phyloP scores from a whole-genome alignment of 2,113 vertebrate species.

The Bambusicola thoracicus region DNA sequence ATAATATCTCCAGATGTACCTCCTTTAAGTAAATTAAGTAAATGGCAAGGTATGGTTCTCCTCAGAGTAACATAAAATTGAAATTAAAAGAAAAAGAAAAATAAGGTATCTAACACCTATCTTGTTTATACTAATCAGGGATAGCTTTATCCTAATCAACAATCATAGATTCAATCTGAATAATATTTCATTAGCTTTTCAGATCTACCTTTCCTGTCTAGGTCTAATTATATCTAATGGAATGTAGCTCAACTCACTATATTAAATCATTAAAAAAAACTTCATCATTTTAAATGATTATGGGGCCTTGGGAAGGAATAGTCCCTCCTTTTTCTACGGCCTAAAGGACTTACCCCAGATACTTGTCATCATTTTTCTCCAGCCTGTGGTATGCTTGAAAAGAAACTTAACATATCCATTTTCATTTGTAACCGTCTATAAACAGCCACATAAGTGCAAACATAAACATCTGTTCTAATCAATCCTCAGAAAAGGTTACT shows the following conservation, averaged over 20 bases:
- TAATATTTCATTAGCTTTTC: conserved; percentile 87
- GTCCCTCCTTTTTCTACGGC: conserved; percentile 34
- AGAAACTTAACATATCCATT: conserved; percentile 54
- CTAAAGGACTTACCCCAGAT: conserved; percentile 50
- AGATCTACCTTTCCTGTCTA: conserved; percentile 87
- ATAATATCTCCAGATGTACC: conserved; percentile 39
- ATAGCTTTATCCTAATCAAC: conserved; percentile 87
- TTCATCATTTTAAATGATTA: conserved; percentile 75
- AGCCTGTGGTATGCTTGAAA: conserved; percentile 40
- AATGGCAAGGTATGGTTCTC: conserved; percentile 44
- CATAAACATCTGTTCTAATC: conserved; percentile 62
- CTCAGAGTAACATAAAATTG: conserved; percentile 69
- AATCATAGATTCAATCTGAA: conserved; percentile 85
- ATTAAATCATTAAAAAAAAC: conserved; percentile 81
- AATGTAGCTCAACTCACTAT: conserved; percentile 87
- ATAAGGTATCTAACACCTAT: conserved; percentile 76
- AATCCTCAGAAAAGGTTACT: conserved; percentile 55
- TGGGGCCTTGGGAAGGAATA: conserved; percentile 61
- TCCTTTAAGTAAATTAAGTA: conserved; percentile 41
- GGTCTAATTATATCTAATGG: conserved; percentile 88
- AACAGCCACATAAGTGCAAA: conserved; percentile 56
- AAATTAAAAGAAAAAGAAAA: conserved; percentile 74
- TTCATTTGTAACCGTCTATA: conserved; percentile 63
- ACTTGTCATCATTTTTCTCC: conserved; percentile 36
- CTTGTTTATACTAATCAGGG: conserved; percentile 87